Base-by-base conservation (phyloP, 2,888 invertebrate species). In the Andrena haemorrhoa region DNA sequence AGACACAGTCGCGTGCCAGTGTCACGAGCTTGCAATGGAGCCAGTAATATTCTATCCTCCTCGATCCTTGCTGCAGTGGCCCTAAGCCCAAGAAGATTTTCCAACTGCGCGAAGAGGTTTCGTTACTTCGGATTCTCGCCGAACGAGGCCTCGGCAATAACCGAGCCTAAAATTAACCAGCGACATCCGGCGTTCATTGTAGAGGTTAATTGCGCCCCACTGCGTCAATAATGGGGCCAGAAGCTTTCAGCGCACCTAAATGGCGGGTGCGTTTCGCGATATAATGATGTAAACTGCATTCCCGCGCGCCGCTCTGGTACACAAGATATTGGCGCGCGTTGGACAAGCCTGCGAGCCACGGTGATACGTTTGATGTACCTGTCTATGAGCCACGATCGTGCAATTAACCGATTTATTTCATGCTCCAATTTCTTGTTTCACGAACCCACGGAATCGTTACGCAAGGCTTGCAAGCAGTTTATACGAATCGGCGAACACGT, bases 271-370 rank as follows among this genome's bases (percentile, higher is more conserved):
- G 74, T 80, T 86, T 78, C 51, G 63, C 64, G 35, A 61, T n/a
- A 70, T 79, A 86, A 83, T 75, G 70, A 76, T 83, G 64, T 63
- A 81, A 85, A 83, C 70, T 82, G 71, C 72, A 70, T 82, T 77
- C 64, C 29, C 33, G 23, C 35, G 26, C 5, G 65, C 29, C 10
- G 68, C 68, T 68, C 26, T 53, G 41, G 61, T 73, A 75, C 49
- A 71, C 66, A 66, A 80, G 53, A 53, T 47, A 61, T 75, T 2
- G 26, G 31, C 47, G 8, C 29, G 33, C 23, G 53, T 61, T 51
- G 20, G 6, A 33, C 31, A n/a, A 26, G 53, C 23, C 35, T 49
- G 8, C 7, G 6, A n/a, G 23, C 3, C 23, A 35, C 23, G 20
- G 35, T 0, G 58, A 8, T 16, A 26, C 56, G 35, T 33, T 63